phyloP scores from a whole-genome alignment of 1,140 invertebrate species.

The Trichoplusia ni region DNA sequence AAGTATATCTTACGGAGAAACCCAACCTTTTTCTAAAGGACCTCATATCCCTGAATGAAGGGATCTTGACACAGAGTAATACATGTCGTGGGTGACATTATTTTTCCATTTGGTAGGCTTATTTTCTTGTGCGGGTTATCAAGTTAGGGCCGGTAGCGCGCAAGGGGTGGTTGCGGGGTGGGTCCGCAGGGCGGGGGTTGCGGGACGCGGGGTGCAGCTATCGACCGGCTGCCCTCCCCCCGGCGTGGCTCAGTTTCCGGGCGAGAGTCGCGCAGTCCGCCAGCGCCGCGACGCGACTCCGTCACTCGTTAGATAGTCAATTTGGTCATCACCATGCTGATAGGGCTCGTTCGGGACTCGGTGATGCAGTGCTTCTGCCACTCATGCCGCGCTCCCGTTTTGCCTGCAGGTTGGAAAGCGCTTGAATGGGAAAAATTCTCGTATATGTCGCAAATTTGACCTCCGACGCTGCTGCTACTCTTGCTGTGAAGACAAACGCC shows the following conservation, averaged over 20 bases:
- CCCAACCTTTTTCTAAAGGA: neutral
- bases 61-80: slow-evolving; percentile 45
- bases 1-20: neutral
- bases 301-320: slow-evolving; percentile 75
- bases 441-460: slow-evolving; percentile 22
- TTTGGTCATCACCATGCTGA: slow-evolving; percentile 86
- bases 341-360: slow-evolving; percentile 92
- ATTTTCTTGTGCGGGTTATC: slow-evolving; percentile 78
- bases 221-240: slow-evolving; percentile 73
- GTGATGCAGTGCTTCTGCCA: slow-evolving; percentile 95
- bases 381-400: slow-evolving; percentile 90
- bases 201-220: slow-evolving; percentile 63
- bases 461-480: slow-evolving; percentile 50
- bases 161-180: slow-evolving; percentile 60
- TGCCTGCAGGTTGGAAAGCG: slow-evolving; percentile 84
- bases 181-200: slow-evolving; percentile 65
- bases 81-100: slow-evolving; percentile 67
- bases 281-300: slow-evolving; percentile 73
- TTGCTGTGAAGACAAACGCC: slow-evolving; percentile 50
- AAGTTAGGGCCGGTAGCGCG: slow-evolving; percentile 72
- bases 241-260: slow-evolving; percentile 75
- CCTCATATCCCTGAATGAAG: slow-evolving; percentile 12
- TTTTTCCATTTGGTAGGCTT: slow-evolving; percentile 78
- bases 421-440: slow-evolving; percentile 1
- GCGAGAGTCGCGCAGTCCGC: slow-evolving; percentile 77